Base-by-base conservation (phyloP, 2,113 vertebrate genomes). In the Tor tambroides region DNA sequence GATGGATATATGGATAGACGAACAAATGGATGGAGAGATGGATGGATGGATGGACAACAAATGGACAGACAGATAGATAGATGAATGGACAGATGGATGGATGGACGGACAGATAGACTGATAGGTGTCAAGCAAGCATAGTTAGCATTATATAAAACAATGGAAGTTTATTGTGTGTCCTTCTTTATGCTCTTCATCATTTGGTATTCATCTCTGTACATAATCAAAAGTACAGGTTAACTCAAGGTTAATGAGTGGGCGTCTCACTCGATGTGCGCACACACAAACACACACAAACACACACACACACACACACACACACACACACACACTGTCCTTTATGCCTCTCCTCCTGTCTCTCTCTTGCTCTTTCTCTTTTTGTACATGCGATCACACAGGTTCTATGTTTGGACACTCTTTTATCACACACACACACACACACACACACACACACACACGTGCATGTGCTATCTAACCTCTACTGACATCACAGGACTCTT, bases 171-270 rank as follows among this genome's bases (percentile, higher is more conserved):
- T 32, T 17, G 65, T 35, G 21, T 38, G 69, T 38, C 65, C 28
- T 67, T 5, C 2, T 32, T 69, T 35, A 69, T 23, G 69, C 32
- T 14, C 49, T 38, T 41, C 15, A 4, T 21, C 21, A 11, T 43
- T 84, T 28, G 21, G 56, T 80, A 56, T 69, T 30, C 67, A 17
- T 32, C 23, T 49, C 61, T 79, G 46, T 41, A 71, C 85, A 86
- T 80, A 80, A 80, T 80, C 78, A 86, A 21, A 80, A 59, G 10
- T 12, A 86, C 32, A 86, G 77, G 63, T 59, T 21, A 86, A 5
- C 6, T 9, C 78, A 83, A 83, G 43, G 65, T 83, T 83, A 54
- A 51, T 83, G 54, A 51, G 28, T 69, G 28, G 80, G 80, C n/a
- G 30, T 86, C 71, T 88, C 79, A 8, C 69, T 75, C 69, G 46